These are phyloP conservation scores for Neomorphus geoffroyi DNA, from an alignment of 2,797 vertebrate genomes.

Conservation along the genomic window DNA sequence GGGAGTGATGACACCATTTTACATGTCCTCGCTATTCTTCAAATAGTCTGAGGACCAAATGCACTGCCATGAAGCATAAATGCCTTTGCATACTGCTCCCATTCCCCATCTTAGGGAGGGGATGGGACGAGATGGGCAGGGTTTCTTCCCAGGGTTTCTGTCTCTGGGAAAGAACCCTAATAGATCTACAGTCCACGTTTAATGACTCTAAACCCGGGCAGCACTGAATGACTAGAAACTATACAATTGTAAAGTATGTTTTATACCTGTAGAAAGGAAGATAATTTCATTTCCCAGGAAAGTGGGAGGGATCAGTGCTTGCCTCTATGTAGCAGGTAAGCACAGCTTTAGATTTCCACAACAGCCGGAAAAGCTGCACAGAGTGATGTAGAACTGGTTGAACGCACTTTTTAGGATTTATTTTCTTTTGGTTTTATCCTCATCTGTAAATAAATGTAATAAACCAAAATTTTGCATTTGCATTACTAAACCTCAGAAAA, in stretches of 20 bases:
- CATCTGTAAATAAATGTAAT: background rate
- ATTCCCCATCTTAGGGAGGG: background rate
- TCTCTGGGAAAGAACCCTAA: background rate
- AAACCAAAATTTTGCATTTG: background rate
- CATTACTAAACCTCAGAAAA: background rate
- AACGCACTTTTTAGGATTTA: background rate
- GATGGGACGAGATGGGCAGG: background rate
- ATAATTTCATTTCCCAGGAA: constrained; percentile 8
- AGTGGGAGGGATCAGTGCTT: background rate
- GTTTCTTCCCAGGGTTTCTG: background rate
- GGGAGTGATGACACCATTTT: background rate
- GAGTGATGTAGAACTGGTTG: background rate
- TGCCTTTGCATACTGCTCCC: background rate
- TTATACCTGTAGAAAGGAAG: constrained; percentile 24
- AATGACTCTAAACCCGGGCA: background rate
- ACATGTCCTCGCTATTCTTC: background rate
- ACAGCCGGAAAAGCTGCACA: background rate
- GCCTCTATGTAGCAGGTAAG: background rate
- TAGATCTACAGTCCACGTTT: background rate
- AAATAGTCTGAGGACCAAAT: background rate
- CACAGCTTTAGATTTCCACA: background rate
- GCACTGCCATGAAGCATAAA: background rate
- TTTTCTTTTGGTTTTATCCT: background rate
- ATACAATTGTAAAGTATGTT: background rate
- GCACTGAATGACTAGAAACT: background rate